Base-by-base conservation (phyloP, 92 coral and sea anemone species). In the Zoanthus sansibaricus region DNA sequence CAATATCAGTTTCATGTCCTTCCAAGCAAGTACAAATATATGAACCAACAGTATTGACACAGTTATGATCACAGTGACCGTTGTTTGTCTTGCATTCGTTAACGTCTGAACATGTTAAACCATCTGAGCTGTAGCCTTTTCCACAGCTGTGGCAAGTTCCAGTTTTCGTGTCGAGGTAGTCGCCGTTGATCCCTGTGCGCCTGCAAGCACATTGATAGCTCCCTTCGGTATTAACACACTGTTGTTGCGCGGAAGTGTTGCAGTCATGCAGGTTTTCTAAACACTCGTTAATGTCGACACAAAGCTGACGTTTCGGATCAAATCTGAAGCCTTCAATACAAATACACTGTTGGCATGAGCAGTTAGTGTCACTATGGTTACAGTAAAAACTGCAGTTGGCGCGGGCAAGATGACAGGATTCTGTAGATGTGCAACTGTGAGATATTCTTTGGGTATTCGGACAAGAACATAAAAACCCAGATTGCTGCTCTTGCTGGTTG, bases 271-370 rank as follows among this genome's bases (percentile, higher is more conserved):
- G 85, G 9, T 47, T 66, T 80, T 64, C 45, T 46, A 16, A 46
- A 44, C 85, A 80, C 16, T 80, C 85, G 73, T 80, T 59, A 44
- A 80, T 47, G 18, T 80, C 85, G 25, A 80, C 75, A 37, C 85
- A 80, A 31, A 48, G 30, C 62, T 64, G 59, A 11, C 67, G 55
- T 66, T 12, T 44, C 33, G 32, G 25, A 7, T 80, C 85, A 67
- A 80, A 80, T 30, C 47, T 80, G 75, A 42, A 80, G 5, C 85
- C 85, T 16, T 30, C 51, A 30, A 47, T 45, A 62, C 85, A 80
- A 12, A 21, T 80, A 44, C 85, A 80, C 47, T 45, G 85, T 42
- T 80, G 85, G 59, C 85, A 80, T 32, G 85, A 47, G 25, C 85
- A 80, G 42, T 66, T 66, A 31, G 85, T 68, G 20, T 12, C 59